Evolutionary conservation across 2,113 vertebrate genomes (phyloP).

Genomic region (Hippolais icterina): DNA sequence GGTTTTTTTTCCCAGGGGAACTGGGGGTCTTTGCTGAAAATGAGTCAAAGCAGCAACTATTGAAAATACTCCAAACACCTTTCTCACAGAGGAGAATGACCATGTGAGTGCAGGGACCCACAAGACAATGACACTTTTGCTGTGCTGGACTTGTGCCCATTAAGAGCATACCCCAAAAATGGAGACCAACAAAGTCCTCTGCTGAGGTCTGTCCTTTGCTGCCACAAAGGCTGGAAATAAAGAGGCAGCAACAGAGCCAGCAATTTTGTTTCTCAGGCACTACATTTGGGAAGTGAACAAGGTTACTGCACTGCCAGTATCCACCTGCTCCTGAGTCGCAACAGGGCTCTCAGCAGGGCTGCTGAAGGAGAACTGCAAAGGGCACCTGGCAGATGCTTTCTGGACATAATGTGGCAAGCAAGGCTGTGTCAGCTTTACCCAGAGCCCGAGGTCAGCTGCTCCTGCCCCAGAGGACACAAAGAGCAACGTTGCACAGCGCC

Average conservation of each 20-base stretch:
- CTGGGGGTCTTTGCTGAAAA: not conserved
- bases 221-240: not conserved
- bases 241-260: not conserved
- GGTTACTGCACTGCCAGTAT: not conserved
- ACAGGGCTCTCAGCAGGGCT: not conserved
- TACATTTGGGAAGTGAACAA: not conserved
- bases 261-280: not conserved
- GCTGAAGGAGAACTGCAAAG: not conserved
- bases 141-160: not conserved
- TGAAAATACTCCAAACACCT: not conserved
- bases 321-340: not conserved
- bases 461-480: not conserved
- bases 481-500: accelerated
- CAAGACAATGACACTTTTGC: accelerated
- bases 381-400: not conserved
- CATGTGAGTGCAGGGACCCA: not conserved
- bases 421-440: not conserved
- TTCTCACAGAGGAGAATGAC: not conserved
- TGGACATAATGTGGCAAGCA: not conserved
- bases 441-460: not conserved
- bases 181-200: not conserved
- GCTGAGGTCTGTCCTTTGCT: not conserved
- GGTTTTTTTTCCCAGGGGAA: not conserved
- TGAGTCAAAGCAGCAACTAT: accelerated
- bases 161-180: not conserved